phyloP scores from a whole-genome alignment of 2,888 invertebrate species.

The Parnassius orleans region DNA sequence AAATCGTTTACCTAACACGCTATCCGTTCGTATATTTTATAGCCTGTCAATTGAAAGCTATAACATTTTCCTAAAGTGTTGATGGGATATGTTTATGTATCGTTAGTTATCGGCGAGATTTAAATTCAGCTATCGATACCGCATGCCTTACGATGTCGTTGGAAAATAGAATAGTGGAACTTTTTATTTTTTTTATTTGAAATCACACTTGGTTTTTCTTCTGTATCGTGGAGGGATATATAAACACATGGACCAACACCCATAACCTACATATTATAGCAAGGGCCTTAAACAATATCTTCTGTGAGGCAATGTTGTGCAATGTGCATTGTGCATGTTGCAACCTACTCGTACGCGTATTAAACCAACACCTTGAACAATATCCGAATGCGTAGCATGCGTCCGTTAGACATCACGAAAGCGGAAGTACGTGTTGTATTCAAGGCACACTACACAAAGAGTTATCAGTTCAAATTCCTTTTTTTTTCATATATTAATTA shows the following conservation, averaged over 20 bases:
- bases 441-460: not conserved
- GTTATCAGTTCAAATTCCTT: not conserved
- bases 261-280: no score
- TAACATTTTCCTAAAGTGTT: slow-evolving; percentile 3
- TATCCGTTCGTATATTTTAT: slow-evolving; percentile 50
- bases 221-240: no score
- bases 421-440: slow-evolving; percentile 15
- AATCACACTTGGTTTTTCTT: no score
- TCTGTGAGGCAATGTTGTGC: no score
- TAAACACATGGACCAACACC: no score
- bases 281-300: no score
- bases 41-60: slow-evolving; percentile 55
- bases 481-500: not conserved
- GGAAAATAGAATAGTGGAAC: no score
- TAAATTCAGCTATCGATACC: no score
- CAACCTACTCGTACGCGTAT: slow-evolving; percentile 12
- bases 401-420: slow-evolving; percentile 22
- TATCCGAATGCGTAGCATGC: slow-evolving; percentile 17
- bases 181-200: no score
- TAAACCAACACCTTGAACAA: slow-evolving; percentile 14
- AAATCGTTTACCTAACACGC: slow-evolving; percentile 67
- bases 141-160: no score
- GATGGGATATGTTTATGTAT: slow-evolving; percentile 3
- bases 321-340: no score
- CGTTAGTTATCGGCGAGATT: no score